Base-by-base conservation (phyloP, 2,797 vertebrate genomes). In the Sebastiscus albofasciatus region DNA sequence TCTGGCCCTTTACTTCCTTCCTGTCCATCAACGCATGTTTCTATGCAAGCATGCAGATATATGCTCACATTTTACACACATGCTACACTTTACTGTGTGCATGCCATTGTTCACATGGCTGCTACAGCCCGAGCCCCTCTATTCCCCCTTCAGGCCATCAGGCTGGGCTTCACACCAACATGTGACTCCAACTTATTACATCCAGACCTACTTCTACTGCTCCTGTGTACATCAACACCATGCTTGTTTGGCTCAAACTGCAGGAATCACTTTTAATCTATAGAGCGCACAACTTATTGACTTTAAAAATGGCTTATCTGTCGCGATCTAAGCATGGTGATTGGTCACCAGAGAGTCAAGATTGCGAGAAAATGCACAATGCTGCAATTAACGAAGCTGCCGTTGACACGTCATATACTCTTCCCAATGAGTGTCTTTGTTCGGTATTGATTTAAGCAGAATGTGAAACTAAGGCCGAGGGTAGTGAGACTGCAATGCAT, bases 401-500 rank as follows among this genome's bases (percentile, higher is more conserved):
- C 55, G 66, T 36, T 64, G 59, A 77, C 72, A 58, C 26, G 42
- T 75, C 81, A 62, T 72, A 27, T 8, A 9, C 56, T 72, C 46
- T 55, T 46, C 66, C 59, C 46, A 72, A 9, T 20, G 27, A 83
- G 18, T 8, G 24, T 79, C 87, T 87, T 86, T 84, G 79, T 85
- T 83, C 52, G 2, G 20, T 83, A 91, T 92, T 80, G 90, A 91
- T 89, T 84, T 7, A 14, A 71, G 59, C 65, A 60, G 69, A 82
- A 78, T 33, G 81, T 69, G 81, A 89, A 73, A 87, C 82, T 74
- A 80, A 74, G 68, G 79, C 72, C 0, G 59, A 67, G 61, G 56
- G 36, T 27, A 24, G 80, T 56, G 79, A 85, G 71, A 75, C 75
- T 20, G 34, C 72, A 3, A 58, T 89, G 67, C 74, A 87, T 92